Evolutionary conservation across 2,888 invertebrate species (phyloP).

Genomic region (Erynnis tages): DNA sequence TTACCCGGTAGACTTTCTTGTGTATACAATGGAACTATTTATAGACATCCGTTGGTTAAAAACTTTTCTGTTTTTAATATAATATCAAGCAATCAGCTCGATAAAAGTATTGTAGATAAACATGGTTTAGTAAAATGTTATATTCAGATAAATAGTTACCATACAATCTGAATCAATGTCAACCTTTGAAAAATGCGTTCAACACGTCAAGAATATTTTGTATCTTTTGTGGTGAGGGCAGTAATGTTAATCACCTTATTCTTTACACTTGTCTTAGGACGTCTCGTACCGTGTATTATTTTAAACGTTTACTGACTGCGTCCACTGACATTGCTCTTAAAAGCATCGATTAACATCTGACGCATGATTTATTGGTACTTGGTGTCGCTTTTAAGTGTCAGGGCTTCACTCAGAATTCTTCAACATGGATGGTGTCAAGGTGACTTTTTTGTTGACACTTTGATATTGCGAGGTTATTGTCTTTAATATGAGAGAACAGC

Average conservation of each 20-base stretch:
- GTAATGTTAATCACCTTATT: constrained; percentile 9
- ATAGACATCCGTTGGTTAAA: constrained; percentile 5
- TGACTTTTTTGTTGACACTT: constrained; percentile 26
- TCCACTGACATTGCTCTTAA: constrained; percentile 29
- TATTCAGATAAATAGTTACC: too few relatives aligned
- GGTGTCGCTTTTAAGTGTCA: constrained; percentile 27
- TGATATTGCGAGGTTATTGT: constrained; percentile 4
- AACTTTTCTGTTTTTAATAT: too few relatives aligned
- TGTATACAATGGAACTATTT: not conserved
- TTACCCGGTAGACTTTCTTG: not conserved
- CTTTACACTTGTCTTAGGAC: constrained; percentile 20
- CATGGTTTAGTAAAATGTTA: too few relatives aligned
- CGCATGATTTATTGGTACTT: constrained; percentile 29
- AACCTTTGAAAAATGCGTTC: too few relatives aligned
- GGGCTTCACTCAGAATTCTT: constrained; percentile 17
- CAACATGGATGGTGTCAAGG: constrained; percentile 33
- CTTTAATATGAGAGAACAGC: constrained; percentile 4
- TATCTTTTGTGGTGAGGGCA: too few relatives aligned
- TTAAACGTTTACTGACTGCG: constrained; percentile 20
- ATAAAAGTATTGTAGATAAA: too few relatives aligned
- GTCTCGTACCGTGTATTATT: constrained; percentile 17
- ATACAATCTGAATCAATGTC: too few relatives aligned
- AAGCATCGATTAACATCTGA: constrained; percentile 29
- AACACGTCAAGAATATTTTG: too few relatives aligned
- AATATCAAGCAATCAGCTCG: too few relatives aligned